phyloP scores from a whole-genome alignment of 2,113 vertebrate species.

The Tursiops truncatus region DNA sequence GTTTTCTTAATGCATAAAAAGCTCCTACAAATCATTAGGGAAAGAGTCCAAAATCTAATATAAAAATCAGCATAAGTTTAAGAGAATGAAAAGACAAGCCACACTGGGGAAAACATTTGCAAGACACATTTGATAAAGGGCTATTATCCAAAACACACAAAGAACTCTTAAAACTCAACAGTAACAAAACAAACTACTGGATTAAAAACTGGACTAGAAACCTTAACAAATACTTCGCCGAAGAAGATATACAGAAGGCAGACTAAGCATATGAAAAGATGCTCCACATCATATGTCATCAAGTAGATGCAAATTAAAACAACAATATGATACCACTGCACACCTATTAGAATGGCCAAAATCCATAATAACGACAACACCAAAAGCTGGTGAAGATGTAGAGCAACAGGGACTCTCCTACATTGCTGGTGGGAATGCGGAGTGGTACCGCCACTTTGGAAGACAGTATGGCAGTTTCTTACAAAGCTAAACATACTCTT shows the following conservation, averaged over 20 bases:
- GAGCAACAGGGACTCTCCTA: not conserved
- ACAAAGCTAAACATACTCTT: not conserved
- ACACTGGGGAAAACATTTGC: not conserved
- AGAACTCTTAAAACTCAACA: not conserved
- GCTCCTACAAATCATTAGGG: not conserved
- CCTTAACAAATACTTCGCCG: not conserved
- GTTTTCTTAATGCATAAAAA: not conserved
- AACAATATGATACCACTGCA: not conserved
- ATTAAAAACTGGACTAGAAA: not conserved
- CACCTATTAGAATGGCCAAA: not conserved
- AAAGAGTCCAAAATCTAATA: not conserved
- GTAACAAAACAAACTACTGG: not conserved
- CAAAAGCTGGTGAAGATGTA: too few relatives aligned
- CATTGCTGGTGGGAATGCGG: not conserved
- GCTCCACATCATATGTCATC: not conserved
- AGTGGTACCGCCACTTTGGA: not conserved
- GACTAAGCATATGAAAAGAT: not conserved
- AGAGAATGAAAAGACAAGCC: not conserved
- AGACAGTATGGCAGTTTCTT: not conserved
- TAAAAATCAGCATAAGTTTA: not conserved
- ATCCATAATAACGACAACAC: not conserved
- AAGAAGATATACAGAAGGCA: not conserved
- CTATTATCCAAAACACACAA: not conserved
- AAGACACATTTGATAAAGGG: not conserved
- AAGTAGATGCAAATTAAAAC: not conserved